Base-by-base conservation (phyloP, 2,113 vertebrate genomes). In the Cyphomyrus plagiostoma region DNA sequence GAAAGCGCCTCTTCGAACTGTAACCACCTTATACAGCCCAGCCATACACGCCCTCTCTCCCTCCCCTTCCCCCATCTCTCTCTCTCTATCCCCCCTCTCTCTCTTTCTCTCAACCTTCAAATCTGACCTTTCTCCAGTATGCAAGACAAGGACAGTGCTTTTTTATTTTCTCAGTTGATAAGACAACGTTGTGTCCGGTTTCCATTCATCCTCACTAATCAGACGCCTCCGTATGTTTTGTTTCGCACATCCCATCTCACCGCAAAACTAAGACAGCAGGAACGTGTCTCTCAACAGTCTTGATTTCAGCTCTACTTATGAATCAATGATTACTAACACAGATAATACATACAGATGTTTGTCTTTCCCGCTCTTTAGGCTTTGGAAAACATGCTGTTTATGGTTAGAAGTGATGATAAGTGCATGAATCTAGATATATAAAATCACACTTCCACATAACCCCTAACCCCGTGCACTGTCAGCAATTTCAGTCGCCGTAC, bases 11-110 rank as follows among this genome's bases (percentile, higher is more conserved):
- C 88, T 89, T 89, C 85, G 53, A 30, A 50, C 49, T 19, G 70
- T 13, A 70, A 80, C 66, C 26, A 89, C 88, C 70, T 52, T 53
- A 70, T 80, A 53, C 70, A 49, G 46, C 49, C 49, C 85, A 30
- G 49, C 13, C 49, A 86, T 58, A 88, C 62, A 86, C 89, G 91
- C 82, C 23, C 70, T 85, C 42, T 11, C 89, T 89, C 52, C 87
- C 10, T 70, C 53, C 90, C 70, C 58, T 46, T 90, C 86, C 82
- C 74, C 46, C 53, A 66, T 49, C 17, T 90, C 45, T 88, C 89
- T 70, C 49, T 84, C 84, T 83, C 35, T 48, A 0, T 48, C n/a
- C 15, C 90, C 85, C 90, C 88, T 70, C 42, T 48, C 53, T 85
- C 87, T 52, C 30, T 56, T 21, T 46, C 86, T 56, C 74, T 66